phyloP scores from a whole-genome alignment of 2,113 vertebrate species.

The Sturnira hondurensis region DNA sequence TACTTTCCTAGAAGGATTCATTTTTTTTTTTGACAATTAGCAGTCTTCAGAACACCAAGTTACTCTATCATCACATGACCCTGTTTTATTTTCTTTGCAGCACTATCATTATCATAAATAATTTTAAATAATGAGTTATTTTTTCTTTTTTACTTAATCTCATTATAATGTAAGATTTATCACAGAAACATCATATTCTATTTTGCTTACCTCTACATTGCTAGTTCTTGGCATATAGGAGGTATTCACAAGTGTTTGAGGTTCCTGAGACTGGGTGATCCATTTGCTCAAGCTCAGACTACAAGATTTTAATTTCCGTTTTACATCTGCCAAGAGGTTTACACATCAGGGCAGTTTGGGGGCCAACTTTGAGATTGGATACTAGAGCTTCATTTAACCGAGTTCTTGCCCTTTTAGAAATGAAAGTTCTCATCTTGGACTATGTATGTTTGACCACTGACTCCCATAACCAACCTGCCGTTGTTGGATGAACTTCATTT shows the following conservation, averaged over 20 bases:
- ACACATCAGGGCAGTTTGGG: neutral
- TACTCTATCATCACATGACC: neutral
- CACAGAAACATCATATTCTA: neutral
- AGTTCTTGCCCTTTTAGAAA: neutral
- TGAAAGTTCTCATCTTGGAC: neutral
- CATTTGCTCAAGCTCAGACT: neutral
- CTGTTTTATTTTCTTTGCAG: neutral
- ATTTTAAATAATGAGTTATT: neutral
- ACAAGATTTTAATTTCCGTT: neutral
- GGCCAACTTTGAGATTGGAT: neutral
- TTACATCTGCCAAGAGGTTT: neutral
- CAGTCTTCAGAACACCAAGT: neutral
- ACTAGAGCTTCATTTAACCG: neutral
- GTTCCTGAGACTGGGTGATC: neutral
- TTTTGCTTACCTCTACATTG: neutral
- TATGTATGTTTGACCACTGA: neutral
- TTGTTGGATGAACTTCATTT: neutral
- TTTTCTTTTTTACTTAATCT: neutral
- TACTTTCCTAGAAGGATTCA: neutral
- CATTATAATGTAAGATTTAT: neutral
- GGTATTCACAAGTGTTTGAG: neutral
- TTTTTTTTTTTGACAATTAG: neutral
- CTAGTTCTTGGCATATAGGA: neutral
- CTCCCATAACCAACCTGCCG: neutral
- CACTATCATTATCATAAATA: neutral